These are phyloP conservation scores for Pseudococcus jackbeardsleyi DNA, from an alignment of 2,888 invertebrate species.

Conservation along the genomic window DNA sequence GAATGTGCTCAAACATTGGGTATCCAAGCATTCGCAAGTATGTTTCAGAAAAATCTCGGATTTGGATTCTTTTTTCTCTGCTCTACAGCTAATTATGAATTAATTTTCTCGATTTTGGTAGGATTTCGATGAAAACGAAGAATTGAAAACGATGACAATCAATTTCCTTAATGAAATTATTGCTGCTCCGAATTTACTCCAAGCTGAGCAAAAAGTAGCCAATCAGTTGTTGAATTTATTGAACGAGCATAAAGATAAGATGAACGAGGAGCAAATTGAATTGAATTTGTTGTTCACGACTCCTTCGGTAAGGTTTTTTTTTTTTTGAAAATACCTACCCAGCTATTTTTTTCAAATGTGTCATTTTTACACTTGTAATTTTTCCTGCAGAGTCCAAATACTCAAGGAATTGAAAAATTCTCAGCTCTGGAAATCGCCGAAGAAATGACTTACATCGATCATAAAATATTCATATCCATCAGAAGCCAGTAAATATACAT, in stretches of 20 bases:
- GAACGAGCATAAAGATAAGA: slow-evolving; percentile 80
- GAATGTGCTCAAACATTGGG: slow-evolving; percentile 92
- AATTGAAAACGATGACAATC: slow-evolving; percentile 82
- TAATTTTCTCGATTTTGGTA: slow-evolving; percentile 67
- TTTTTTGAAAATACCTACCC: neutral
- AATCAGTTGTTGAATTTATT: slow-evolving; percentile 83
- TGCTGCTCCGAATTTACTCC: slow-evolving; percentile 84
- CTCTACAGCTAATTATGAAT: neutral
- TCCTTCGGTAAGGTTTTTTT: slow-evolving; percentile 74
- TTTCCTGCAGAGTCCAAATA: slow-evolving; percentile 78
- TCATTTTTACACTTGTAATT: neutral
- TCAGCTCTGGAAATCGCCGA: slow-evolving; percentile 93
- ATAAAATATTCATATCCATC: slow-evolving; percentile 89
- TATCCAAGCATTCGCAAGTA: slow-evolving; percentile 87
- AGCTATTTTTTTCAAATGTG: neutral
- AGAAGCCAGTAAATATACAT: slow-evolving; percentile 85
- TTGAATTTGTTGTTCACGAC: slow-evolving; percentile 78
- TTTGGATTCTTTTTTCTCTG: neutral
- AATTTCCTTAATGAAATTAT: slow-evolving; percentile 91
- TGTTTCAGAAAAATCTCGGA: neutral
- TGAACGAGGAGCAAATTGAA: slow-evolving; percentile 72
- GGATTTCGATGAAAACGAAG: slow-evolving; percentile 85
- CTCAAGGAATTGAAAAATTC: slow-evolving; percentile 86
- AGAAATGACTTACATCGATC: slow-evolving; percentile 91
- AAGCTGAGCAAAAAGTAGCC: slow-evolving; percentile 91